These are phyloP conservation scores for Onychostruthus taczanowskii DNA, from an alignment of 2,113 vertebrate genomes.

Conservation along the genomic window DNA sequence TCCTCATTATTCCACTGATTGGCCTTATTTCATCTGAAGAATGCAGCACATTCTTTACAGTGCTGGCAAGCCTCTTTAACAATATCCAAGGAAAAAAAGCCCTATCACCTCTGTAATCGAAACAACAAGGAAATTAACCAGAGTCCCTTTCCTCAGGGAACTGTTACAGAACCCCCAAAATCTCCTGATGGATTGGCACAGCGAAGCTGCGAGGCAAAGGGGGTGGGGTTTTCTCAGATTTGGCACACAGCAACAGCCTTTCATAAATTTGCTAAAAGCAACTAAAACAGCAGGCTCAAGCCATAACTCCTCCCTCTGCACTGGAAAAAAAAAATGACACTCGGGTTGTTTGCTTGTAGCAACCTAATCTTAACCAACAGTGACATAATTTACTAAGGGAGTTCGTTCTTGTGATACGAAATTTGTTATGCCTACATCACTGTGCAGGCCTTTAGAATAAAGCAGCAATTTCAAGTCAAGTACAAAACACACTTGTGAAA, in stretches of 20 bases:
- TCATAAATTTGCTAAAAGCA: slow-evolving; percentile 45
- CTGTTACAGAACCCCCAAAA: slow-evolving; percentile 16
- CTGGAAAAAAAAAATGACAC: slow-evolving; percentile 36
- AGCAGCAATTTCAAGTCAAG: slow-evolving; percentile 57
- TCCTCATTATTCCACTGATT: slow-evolving; percentile 93
- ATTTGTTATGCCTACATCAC: slow-evolving; percentile 36
- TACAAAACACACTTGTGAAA: slow-evolving; percentile 76
- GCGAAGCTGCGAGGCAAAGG: neutral
- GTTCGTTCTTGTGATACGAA: slow-evolving; percentile 26
- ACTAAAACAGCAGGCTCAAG: slow-evolving; percentile 41
- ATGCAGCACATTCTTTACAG: slow-evolving; percentile 77
- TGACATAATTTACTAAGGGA: slow-evolving; percentile 49
- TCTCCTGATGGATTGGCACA: neutral
- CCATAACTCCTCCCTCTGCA: slow-evolving; percentile 6
- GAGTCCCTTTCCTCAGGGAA: slow-evolving; percentile 63
- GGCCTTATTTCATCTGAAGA: slow-evolving; percentile 90
- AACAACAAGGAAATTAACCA: slow-evolving; percentile 76
- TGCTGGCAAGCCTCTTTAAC: slow-evolving; percentile 78
- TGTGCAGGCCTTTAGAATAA: slow-evolving; percentile 41
- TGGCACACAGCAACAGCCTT: neutral
- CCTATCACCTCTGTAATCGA: slow-evolving; percentile 74
- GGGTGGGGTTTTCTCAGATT: neutral
- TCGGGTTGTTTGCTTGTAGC: slow-evolving; percentile 62
- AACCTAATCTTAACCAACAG: slow-evolving; percentile 77
- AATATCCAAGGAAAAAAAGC: slow-evolving; percentile 75